Base-by-base conservation (phyloP, 2,888 invertebrate species). In the Listrodromus nycthemerus region DNA sequence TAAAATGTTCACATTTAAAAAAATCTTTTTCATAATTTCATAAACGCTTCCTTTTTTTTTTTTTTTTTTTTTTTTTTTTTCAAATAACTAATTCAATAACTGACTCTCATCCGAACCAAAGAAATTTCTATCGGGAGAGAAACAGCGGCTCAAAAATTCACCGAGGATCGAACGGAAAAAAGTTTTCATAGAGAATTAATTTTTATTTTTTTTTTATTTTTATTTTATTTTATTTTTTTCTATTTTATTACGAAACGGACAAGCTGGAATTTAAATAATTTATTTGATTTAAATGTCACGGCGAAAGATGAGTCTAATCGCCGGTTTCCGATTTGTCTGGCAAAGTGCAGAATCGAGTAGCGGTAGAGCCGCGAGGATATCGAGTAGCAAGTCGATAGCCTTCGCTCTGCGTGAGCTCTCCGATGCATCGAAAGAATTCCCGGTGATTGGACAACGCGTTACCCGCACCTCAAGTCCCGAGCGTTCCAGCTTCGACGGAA, bases 371-470 rank as follows among this genome's bases (percentile, higher is more conserved):
- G 55, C 21, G 21, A 21, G 55, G 8, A 24, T 21, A 55, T 55
- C 55, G 55, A 24, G 4, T 55, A 24, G 55, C 24, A 10, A 13
- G 55, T 24, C 55, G 55, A 55, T 24, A 55, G 55, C 55, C 55
- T 55, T 55, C 55, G 13, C 55, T 21, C 24, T 24, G 21, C 24
- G 24, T 13, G 41, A 41, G 21, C 55, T 21, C 55, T 55, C 24
- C 55, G 55, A 61, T 61, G 55, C 24, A 1, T 55, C 55, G 55
- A 55, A 55, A 41, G 70, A 37, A 27, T 52, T 24, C 71, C 55
- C 55, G 55, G 55, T 55, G 71, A 71, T 24, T 41, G 55, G 58
- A 45, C 16, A 19, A 13, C 45, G 58, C 45, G 41, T 73, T 61
- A 61, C 61, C 61, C 27, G 1, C 61, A 13, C 55, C 19, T 13